Evolutionary conservation across 1,140 invertebrate genomes (phyloP).

Genomic region (Aphidius gifuensis): DNA sequence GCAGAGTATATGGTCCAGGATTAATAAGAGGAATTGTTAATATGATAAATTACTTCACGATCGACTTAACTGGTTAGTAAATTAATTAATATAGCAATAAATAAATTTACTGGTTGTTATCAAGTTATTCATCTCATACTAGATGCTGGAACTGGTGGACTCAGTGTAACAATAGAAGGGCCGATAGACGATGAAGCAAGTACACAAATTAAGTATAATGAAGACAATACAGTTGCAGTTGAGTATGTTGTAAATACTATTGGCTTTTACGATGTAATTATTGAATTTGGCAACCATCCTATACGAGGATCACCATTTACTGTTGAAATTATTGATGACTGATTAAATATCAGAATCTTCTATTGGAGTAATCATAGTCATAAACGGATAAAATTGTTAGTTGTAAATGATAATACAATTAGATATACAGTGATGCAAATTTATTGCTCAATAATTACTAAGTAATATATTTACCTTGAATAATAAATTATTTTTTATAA

Average conservation of each 20-base stretch:
- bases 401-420: no score
- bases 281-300: conserved; percentile 76
- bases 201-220: conserved; percentile 77
- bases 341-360: no score
- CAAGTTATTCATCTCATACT: conserved; percentile 26
- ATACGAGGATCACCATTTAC: conserved; percentile 58
- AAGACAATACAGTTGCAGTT: conserved; percentile 76
- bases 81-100: conserved; percentile 8
- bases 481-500: no score
- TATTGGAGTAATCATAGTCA: no score
- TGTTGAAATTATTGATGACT: no score
- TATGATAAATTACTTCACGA: conserved; percentile 77
- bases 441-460: no score
- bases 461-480: no score
- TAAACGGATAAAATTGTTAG: no score
- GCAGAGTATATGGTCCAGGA: conserved; percentile 82
- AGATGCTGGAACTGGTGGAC: conserved; percentile 81
- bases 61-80: conserved; percentile 77
- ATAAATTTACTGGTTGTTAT: not conserved
- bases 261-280: conserved; percentile 75
- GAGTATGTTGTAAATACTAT: conserved; percentile 73
- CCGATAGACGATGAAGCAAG: conserved; percentile 67
- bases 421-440: no score
- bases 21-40: conserved; percentile 78
- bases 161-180: conserved; percentile 81